A percentile compares a stretch with the other conserved stretches of the same genome.
Conservation (phyloP, 2,888 invertebrate genomes). For the Diplolepis rosae region DNA sequence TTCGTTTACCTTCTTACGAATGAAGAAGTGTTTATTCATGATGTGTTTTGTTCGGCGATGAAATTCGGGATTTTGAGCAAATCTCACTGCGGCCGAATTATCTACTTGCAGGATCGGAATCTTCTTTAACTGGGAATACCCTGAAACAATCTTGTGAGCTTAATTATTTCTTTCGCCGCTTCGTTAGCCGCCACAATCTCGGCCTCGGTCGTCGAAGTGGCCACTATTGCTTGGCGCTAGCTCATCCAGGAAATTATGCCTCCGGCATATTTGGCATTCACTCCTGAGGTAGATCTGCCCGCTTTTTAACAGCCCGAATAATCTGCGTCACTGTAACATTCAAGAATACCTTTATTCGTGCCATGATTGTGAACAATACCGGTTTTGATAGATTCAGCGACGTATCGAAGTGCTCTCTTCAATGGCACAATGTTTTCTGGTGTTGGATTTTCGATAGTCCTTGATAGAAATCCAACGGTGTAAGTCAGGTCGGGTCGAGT, state of each 20-base stretch:
- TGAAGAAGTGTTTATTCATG: constrained; percentile 56
- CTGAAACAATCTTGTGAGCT: constrained; percentile 55
- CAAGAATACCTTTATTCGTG: constrained; percentile 20
- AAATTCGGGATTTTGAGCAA: constrained; percentile 60
- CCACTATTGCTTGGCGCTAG: constrained; percentile 43
- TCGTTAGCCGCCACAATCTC: constrained; percentile 61
- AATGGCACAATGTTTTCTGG: constrained; percentile 51
- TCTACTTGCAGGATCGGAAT: constrained; percentile 55
- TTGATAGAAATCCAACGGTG: constrained; percentile 54
- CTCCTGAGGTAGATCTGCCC: constrained; percentile 58
- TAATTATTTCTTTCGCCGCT: constrained; percentile 58
- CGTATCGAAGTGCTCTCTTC: constrained; percentile 59
- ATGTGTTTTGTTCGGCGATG: constrained; percentile 60
- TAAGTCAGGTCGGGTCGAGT: constrained; percentile 57
- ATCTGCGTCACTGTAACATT: constrained; percentile 61
- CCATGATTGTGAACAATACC: constrained; percentile 53
- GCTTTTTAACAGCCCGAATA: constrained; percentile 59
- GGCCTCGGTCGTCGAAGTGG: constrained; percentile 53
- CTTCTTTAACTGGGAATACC: constrained; percentile 47
- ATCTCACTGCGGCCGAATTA: constrained; percentile 58
- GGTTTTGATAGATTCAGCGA: constrained; percentile 51
- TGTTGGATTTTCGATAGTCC: constrained; percentile 50
- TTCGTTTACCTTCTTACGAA: constrained; percentile 52
- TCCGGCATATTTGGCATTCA: constrained; percentile 49
- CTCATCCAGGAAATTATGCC: constrained; percentile 56